Base-by-base conservation (phyloP, 2,888 invertebrate genomes). In the Parnassius apollo region DNA sequence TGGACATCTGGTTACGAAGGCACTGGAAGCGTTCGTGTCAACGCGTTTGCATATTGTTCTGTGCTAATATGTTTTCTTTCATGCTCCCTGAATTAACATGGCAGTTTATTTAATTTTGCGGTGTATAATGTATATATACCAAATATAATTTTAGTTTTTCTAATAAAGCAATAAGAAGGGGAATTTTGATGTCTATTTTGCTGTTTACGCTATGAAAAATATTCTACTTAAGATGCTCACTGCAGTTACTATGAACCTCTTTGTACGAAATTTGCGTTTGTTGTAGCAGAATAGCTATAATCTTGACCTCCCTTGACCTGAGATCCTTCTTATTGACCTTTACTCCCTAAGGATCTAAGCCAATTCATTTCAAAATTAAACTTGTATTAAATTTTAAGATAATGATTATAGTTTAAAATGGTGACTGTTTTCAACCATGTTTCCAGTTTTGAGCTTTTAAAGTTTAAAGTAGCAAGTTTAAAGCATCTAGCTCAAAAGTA, bases 291-390 rank as follows among this genome's bases (percentile, higher is more conserved):
- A 52, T 49, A 13, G 13, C 4, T 49, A 13, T 49, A 13, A 49
- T 61, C 51, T 61, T 57, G 61, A 61, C 51, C 51, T 46, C 57
- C 45, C 57, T 57, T 46, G 45, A 61, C 13, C 61, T 22, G 46
- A 13, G 46, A 45, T 13, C 51, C 45, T 51, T 61, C 57, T 42
- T 52, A 56, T 51, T 61, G 25, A 35, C 46, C 45, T 46, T 45
- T 51, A 10, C 10, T 49, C 51, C 25, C 42, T 42, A 51, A 44
- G 61, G 51, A 51, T 35, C 35, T 4, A 18, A 51, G 45, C 45
- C 51, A 46, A 35, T 11, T 35, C 25, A 49, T 49, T 49, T 13
- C 49, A 49, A 49, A 18, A 49, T 13, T 9, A 49, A 49, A 49
- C 2, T n/a, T 13, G 52, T 9, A 48, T 48, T 8, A 48, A 48